Evolutionary conservation across 2,113 vertebrate genomes (phyloP), one percentile per base, ranked within the genome.

Genomic region (Percina caprodes): DNA sequence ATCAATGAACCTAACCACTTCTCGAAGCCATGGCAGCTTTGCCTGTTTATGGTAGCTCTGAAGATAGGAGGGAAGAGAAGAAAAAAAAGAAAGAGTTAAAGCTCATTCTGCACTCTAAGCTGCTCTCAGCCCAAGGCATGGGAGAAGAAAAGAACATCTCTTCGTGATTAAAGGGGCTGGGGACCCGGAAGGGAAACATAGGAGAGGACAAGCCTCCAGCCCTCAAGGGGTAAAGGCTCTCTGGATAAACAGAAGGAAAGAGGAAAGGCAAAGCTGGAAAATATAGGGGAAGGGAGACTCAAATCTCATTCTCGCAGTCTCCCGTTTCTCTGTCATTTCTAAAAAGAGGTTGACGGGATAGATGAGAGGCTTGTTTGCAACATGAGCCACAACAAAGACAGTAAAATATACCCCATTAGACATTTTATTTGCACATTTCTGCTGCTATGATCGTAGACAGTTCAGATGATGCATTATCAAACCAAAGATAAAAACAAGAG

Each of bases 121-220:
- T 89, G 86, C 84, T 84, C 87, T 73, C 77, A 88, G 90, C 91
- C 91, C 30, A 74, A 80, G 89, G 91, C 85, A 21, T 62, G 48
- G 72, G 75, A 85, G 89, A 89, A 91, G 85, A 90, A 92, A 92
- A 90, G 88, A 93, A 93, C 88, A 92, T 92, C 91, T 92, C 90
- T 79, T 84, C 89, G 60, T 88, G 90, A 93, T 91, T 91, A 88
- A 91, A 92, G 87, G 85, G 70, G 86, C 83, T 75, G 79, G 89
- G 86, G 88, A 90, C 84, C 85, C 90, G 90, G 83, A 92, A 88
- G 70, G 77, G 79, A 80, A 90, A 88, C 89, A 86, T 72, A 85
- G 86, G 83, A 85, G 90, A 93, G 92, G 92, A 94, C 92, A 85
- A 84, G 88, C 83, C 68, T 51, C 26, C 23, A 77, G 79, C 86